A percentile compares a stretch with the other conserved stretches of the same genome.
These are phyloP conservation scores for Aricia artaxerxes DNA, from an alignment of 2,888 invertebrate genomes.

Conservation along the genomic window DNA sequence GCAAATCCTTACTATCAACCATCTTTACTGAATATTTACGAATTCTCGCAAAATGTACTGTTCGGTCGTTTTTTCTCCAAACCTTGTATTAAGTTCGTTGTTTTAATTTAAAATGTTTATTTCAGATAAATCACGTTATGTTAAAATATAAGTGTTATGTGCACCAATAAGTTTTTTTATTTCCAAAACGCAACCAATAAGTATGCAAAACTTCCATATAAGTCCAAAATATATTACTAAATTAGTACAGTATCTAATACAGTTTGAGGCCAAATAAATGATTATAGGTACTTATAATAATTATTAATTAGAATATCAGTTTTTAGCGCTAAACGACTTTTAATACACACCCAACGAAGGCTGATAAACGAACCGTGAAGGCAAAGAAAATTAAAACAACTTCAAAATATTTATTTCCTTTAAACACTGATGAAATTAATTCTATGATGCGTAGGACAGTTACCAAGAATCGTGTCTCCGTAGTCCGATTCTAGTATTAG, in stretches of 20 bases:
- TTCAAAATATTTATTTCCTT: not conserved
- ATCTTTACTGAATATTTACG: not conserved
- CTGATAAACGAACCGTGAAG: constrained; percentile 37
- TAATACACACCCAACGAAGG: constrained; percentile 35
- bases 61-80: constrained; percentile 48
- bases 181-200: constrained; percentile 22
- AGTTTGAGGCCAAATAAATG: not conserved
- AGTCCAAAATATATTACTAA: not conserved
- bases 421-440: constrained; percentile 52
- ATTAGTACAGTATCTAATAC: not conserved
- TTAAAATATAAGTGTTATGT: constrained; percentile 78
- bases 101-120: constrained; percentile 80
- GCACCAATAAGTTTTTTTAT: constrained; percentile 51
- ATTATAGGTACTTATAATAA: not conserved
- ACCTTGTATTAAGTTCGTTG: constrained; percentile 70
- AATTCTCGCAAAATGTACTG: constrained; percentile 23
- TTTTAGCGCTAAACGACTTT: not conserved
- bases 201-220: not conserved
- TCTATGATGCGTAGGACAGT: constrained; percentile 62
- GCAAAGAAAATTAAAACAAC: not conserved
- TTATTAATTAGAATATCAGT: not conserved
- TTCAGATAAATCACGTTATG: constrained; percentile 76
- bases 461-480: constrained; percentile 81
- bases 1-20: not conserved
- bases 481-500: constrained; percentile 61